phyloP scores from a whole-genome alignment of 2,888 invertebrate genomes.

The Portevinia maculata region DNA sequence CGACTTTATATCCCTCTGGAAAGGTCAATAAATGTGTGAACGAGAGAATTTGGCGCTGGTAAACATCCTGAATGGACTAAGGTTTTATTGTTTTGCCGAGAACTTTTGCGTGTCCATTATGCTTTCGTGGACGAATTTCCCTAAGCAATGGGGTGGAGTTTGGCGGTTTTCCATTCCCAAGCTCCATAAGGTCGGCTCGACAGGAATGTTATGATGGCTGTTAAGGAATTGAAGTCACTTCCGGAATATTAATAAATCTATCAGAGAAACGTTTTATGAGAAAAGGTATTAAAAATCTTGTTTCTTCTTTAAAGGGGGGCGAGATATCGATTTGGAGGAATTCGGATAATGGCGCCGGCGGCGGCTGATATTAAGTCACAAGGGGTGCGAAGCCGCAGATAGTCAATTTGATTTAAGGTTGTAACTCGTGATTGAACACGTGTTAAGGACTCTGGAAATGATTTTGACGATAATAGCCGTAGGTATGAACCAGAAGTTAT shows the following conservation, averaged over 20 bases:
- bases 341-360: conserved; percentile 37
- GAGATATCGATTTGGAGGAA: conserved; percentile 17
- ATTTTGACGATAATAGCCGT: background rate
- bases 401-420: conserved; percentile 28
- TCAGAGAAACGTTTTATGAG: conserved; percentile 51
- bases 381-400: conserved; percentile 19
- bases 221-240: conserved; percentile 49
- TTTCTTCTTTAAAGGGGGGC: background rate
- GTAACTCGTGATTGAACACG: conserved; percentile 12
- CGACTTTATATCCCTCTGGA: conserved; percentile 39
- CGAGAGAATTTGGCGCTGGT: conserved; percentile 10
- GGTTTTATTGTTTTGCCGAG: conserved; percentile 53
- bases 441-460: conserved; percentile 2
- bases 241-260: conserved; percentile 61
- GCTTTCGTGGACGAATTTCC: conserved; percentile 30
- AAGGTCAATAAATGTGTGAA: conserved; percentile 56
- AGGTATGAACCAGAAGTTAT: background rate
- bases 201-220: conserved; percentile 36
- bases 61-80: conserved; percentile 45
- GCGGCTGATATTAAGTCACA: conserved; percentile 26
- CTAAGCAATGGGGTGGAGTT: conserved; percentile 22
- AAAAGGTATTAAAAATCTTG: conserved; percentile 37
- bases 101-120: conserved; percentile 40
- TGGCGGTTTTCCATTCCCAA: conserved; percentile 16
- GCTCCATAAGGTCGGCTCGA: conserved; percentile 6